Conservation (phyloP, 2,888 invertebrate genomes). For the Priocnemis perturbator region DNA sequence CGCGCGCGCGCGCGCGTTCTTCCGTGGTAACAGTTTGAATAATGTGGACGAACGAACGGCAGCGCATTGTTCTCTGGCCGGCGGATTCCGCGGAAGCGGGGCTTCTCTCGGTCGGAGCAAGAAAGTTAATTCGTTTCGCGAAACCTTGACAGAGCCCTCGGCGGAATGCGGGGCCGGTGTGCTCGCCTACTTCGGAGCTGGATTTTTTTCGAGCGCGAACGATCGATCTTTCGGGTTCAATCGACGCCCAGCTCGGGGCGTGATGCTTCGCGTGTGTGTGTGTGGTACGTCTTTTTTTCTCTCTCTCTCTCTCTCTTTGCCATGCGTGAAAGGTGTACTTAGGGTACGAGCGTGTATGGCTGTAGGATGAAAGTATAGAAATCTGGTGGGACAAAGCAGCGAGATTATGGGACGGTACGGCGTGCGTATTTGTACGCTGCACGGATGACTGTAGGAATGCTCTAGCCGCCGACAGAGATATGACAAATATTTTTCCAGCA, state of each 20-base stretch:
- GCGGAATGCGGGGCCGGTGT: conserved; percentile 11
- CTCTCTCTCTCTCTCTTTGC: too few relatives aligned
- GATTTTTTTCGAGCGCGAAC: conserved; percentile 17
- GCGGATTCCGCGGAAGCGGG: conserved; percentile 21
- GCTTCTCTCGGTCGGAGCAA: conserved; percentile 2
- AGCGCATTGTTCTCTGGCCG: conserved; percentile 39
- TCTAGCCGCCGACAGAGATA: too few relatives aligned
- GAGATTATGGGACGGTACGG: too few relatives aligned
- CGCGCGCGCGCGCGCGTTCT: conserved; percentile 37
- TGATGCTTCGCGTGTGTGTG: background rate
- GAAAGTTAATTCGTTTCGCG: conserved; percentile 24
- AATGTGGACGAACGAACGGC: conserved; percentile 27
- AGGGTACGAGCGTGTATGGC: background rate
- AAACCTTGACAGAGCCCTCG: conserved; percentile 20
- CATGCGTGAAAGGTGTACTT: too few relatives aligned
- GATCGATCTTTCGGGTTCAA: too few relatives aligned
- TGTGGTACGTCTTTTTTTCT: too few relatives aligned
- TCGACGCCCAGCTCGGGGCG: too few relatives aligned
- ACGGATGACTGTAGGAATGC: too few relatives aligned
- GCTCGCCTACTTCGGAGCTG: conserved; percentile 1
- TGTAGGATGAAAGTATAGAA: too few relatives aligned
- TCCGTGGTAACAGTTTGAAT: conserved; percentile 53
- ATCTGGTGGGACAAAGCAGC: too few relatives aligned
- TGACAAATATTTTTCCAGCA: too few relatives aligned
- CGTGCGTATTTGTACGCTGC: too few relatives aligned